A percentile compares a stretch with the other conserved stretches of the same genome.
phyloP scores from a whole-genome alignment of 2,888 invertebrate genomes.

The Druceiella hillmani region DNA sequence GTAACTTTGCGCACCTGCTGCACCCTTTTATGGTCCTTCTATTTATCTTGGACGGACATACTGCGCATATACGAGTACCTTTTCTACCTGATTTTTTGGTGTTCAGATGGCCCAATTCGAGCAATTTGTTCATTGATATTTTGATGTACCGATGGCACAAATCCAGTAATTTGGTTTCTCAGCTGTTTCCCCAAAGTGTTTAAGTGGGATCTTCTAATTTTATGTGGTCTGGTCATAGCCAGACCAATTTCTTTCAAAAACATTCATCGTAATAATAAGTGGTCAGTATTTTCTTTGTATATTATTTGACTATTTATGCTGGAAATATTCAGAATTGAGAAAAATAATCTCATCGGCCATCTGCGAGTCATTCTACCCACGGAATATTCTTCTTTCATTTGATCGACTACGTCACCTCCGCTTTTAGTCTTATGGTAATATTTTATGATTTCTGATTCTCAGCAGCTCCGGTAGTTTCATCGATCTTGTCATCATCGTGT shows the following conservation, averaged over 20 bases:
- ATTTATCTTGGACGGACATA: too few species aligned
- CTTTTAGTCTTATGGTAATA: conserved; percentile 25
- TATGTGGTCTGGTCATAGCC: conserved; percentile 7
- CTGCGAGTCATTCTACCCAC: conserved; percentile 23
- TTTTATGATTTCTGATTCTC: conserved; percentile 24
- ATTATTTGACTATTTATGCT: conserved; percentile 25
- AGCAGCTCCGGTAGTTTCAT: conserved; percentile 16
- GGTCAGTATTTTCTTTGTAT: conserved; percentile 15
- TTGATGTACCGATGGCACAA: too few species aligned
- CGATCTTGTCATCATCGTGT: conserved; percentile 21
- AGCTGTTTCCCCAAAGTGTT: too few species aligned
- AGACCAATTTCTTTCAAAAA: conserved; percentile 9
- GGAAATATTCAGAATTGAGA: conserved; percentile 22
- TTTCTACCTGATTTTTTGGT: too few species aligned
- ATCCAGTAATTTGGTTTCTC: too few species aligned
- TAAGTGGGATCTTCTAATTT: too few species aligned
- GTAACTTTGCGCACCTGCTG: too few species aligned
- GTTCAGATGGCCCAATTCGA: too few species aligned
- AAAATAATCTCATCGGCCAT: conserved; percentile 27
- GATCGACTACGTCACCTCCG: conserved; percentile 28
- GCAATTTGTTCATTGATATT: too few species aligned
- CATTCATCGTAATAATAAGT: conserved; percentile 2
- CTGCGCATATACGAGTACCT: too few species aligned
- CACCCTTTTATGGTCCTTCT: too few species aligned
- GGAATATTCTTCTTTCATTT: conserved; percentile 27